Percentiles rank a stretch among this genome's conserved stretches.
Evolutionary conservation across 2,888 invertebrate genomes (phyloP).

Genomic region (Epirrhoe tristata): DNA sequence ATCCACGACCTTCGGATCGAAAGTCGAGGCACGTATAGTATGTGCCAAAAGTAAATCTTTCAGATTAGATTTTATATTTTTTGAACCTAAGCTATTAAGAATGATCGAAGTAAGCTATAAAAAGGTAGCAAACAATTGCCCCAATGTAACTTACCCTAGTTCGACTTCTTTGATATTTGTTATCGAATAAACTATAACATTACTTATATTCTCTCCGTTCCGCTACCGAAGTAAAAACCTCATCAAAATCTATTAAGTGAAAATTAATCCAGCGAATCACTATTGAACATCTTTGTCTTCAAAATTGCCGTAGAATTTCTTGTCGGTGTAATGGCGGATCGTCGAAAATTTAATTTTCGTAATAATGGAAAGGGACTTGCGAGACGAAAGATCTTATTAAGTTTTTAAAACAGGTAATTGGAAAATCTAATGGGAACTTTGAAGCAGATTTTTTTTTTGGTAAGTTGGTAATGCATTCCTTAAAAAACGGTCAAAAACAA

Average conservation of each 20-base stretch:
- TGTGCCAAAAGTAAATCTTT: too few relatives aligned
- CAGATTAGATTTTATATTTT: too few relatives aligned
- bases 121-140: not conserved
- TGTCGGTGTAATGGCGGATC: slow-evolving; percentile 62
- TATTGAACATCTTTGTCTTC: slow-evolving; percentile 79
- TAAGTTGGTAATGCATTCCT: not conserved
- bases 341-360: slow-evolving; percentile 71
- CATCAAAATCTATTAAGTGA: slow-evolving; percentile 70
- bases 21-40: too few relatives aligned
- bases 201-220: slow-evolving; percentile 72
- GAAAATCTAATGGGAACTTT: not conserved
- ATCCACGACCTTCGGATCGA: too few relatives aligned
- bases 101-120: too few relatives aligned
- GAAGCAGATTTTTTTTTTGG: too few relatives aligned
- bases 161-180: slow-evolving; percentile 61
- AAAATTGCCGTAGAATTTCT: slow-evolving; percentile 68
- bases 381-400: slow-evolving; percentile 65
- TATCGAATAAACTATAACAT: slow-evolving; percentile 80
- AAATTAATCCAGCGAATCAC: slow-evolving; percentile 73
- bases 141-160: not conserved
- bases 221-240: slow-evolving; percentile 60
- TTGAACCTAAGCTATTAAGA: too few relatives aligned
- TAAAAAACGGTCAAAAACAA: too few relatives aligned
- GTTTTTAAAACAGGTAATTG: slow-evolving; percentile 53
- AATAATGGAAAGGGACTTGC: slow-evolving; percentile 60